These are phyloP conservation scores for Crambe crambe DNA, from an alignment of 37 sponge, comb jelly and placozoan genomes.

Conservation along the genomic window DNA sequence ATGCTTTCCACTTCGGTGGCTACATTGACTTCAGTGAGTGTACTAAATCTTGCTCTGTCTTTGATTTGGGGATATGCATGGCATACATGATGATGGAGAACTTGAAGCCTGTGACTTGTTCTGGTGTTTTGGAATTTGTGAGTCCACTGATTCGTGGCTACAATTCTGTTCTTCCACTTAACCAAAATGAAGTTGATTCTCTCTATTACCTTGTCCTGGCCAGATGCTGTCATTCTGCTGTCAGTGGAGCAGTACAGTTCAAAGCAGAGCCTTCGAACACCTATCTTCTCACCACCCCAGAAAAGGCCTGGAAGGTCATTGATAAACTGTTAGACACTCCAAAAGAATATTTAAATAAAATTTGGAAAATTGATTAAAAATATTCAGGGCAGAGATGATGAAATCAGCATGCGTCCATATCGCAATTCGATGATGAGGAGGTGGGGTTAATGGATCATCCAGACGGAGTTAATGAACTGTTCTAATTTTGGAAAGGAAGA, in stretches of 20 bases:
- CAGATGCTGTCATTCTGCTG: constrained; percentile 38
- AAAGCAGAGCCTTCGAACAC: constrained; percentile 37
- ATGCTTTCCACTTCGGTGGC: constrained; percentile 8
- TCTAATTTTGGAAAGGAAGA: too few species aligned
- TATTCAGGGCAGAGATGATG: too few species aligned
- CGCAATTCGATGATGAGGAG: too few species aligned
- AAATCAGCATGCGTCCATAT: too few species aligned
- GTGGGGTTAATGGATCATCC: too few species aligned
- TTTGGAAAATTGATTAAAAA: too few species aligned
- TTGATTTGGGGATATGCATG: constrained; percentile 41
- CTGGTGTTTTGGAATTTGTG: constrained; percentile 19
- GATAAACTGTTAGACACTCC: constrained; percentile 4
- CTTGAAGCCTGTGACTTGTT: constrained; percentile 3
- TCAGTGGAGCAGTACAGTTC: constrained; percentile 18
- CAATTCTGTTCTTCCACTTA: constrained; percentile 8
- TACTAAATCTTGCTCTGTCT: constrained; percentile 26
- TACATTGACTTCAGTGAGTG: constrained; percentile 42
- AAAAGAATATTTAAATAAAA: constrained; percentile 3
- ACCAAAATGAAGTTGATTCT: constrained; percentile 28
- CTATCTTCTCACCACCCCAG: constrained; percentile 34
- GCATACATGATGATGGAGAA: constrained; percentile 38
- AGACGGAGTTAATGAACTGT: too few species aligned
- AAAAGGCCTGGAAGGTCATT: constrained; percentile 10
- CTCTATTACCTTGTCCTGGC: constrained; percentile 43
- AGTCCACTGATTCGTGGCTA: constrained; percentile 35